Evolutionary conservation across 2,888 invertebrate genomes (phyloP), one percentile per base, ranked within the genome.

Genomic region (Drosophila anomalipes): DNA sequence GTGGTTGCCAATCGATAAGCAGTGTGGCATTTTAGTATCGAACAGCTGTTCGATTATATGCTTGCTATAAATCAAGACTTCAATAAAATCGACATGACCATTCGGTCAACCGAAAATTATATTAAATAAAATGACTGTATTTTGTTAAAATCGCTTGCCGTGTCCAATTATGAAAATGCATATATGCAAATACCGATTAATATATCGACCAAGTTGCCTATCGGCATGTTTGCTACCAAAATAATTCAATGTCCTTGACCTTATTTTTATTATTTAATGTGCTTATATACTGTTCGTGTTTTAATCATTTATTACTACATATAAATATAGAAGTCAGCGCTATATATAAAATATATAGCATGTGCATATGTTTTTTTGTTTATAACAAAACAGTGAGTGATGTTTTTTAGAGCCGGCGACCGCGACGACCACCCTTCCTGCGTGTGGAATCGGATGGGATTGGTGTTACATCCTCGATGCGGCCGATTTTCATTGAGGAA

Each of bases 391-490:
- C 26, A 39, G 26, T 62, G 57, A 47, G 26, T 16, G 44, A 26
- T 14, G 59, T 37, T 30, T 39, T 39, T 95, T 99, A 99, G 96
- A 99, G 96, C 95, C 99, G 97, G 94, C 99, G 97, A 95, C 99
- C 99, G 95, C 99, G 97, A 93, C 99, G 97, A 94, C 99, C 99
- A 93, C 99, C 99, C 97, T 99, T 99, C 96, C 99, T 98, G 93
- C 99, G 97, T 65, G 99, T 99, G 78, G 98, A 97, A 94, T 99
- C 99, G 67, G 99, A 99, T 91, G 99, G 99, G 94, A 99, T 99
- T 30, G 99, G 99, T 14, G 99, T 99, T 14, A 99, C 99, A 95
- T 99, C 99, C 94, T 98, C 99, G 93, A 99, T 99, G 91, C 99
- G 97, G 61, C 99, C 99, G 94, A 99, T 99, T 94, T 99, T 99